These are phyloP conservation scores for Sebastes diaconus DNA, from an alignment of 2,797 vertebrate genomes.

Conservation along the genomic window DNA sequence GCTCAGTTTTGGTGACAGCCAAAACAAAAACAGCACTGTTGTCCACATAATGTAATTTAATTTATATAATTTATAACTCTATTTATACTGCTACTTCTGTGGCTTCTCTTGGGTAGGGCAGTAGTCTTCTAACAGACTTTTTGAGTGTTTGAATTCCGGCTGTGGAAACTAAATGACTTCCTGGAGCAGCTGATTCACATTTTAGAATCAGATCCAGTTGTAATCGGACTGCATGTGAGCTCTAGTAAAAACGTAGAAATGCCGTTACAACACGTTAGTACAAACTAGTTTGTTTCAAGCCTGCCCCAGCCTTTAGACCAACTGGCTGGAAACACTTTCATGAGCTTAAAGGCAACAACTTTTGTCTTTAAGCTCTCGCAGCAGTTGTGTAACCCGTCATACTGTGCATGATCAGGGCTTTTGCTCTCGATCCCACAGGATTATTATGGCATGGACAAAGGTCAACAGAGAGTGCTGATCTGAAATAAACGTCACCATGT, in stretches of 20 bases:
- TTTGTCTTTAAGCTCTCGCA: not conserved
- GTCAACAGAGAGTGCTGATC: not conserved
- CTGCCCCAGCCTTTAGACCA: not conserved
- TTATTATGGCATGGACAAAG: not conserved
- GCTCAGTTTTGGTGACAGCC: constrained; percentile 3
- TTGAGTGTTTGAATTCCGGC: not conserved
- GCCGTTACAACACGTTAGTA: not conserved
- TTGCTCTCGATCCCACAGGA: not conserved
- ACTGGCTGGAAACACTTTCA: not conserved
- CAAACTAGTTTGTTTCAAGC: not conserved
- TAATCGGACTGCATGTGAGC: not conserved
- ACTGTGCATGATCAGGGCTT: not conserved
- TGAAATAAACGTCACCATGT: not conserved
- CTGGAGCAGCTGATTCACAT: not conserved
- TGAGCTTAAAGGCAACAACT: not conserved
- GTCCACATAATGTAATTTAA: not conserved
- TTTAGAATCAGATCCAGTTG: not conserved
- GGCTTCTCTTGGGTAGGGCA: not conserved
- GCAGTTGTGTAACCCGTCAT: not conserved
- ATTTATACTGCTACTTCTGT: not conserved
- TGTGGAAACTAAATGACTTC: not conserved
- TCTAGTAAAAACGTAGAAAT: not conserved
- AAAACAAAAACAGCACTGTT: not conserved
- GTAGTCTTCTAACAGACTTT: not conserved
- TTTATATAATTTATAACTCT: not conserved